These are phyloP conservation scores for Pristionchus japonicus DNA, from an alignment of 2,888 invertebrate genomes.

Conservation along the genomic window DNA sequence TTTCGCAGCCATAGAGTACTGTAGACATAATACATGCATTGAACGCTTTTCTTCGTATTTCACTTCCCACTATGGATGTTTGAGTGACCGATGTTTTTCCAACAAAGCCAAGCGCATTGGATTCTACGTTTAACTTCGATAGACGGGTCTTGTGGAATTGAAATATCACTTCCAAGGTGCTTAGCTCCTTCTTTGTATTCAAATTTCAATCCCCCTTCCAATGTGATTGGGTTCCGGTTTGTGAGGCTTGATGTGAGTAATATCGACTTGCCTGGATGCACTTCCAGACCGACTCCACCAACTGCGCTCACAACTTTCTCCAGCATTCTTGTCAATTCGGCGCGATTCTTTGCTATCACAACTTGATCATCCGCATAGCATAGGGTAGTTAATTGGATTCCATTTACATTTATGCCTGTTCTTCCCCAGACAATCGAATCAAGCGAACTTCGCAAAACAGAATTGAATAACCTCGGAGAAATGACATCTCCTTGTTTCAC, in stretches of 20 bases:
- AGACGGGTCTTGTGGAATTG: too few species aligned
- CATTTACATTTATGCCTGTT: background rate
- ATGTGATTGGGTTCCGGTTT: too few species aligned
- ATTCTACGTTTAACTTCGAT: too few species aligned
- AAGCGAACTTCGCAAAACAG: background rate
- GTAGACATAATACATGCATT: too few species aligned
- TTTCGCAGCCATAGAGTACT: too few species aligned
- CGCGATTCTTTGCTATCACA: background rate
- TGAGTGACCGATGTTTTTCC: too few species aligned
- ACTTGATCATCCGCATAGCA: background rate
- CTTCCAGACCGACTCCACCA: background rate
- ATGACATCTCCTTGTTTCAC: conserved; percentile 24
- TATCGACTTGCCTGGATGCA: background rate
- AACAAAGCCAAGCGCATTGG: too few species aligned
- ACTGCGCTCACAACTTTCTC: background rate
- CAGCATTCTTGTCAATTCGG: background rate
- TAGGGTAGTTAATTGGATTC: background rate
- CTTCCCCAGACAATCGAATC: conserved; percentile 3
- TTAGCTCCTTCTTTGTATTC: too few species aligned
- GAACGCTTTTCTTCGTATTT: too few species aligned
- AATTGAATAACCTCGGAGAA: background rate
- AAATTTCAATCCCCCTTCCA: too few species aligned
- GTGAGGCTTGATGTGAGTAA: background rate
- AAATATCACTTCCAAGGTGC: too few species aligned
- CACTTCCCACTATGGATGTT: too few species aligned